phyloP scores from a whole-genome alignment of 2,888 invertebrate species.

The Dusona sp. region DNA sequence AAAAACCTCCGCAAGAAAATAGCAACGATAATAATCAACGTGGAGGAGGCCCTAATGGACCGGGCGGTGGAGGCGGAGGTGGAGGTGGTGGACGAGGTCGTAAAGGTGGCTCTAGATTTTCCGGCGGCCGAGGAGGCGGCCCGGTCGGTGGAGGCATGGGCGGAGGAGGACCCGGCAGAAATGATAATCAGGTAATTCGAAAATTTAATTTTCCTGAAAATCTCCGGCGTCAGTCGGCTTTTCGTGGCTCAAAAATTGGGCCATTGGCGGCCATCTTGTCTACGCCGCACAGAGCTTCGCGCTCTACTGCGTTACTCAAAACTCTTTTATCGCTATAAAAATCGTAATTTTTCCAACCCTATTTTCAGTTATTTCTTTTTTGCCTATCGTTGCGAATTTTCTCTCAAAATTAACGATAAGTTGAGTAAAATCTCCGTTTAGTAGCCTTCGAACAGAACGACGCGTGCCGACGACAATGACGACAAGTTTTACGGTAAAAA shows the following conservation, averaged over 20 bases:
- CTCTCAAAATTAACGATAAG: background rate
- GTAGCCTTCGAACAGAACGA: background rate
- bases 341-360: background rate
- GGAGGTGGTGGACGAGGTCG: constrained; percentile 79
- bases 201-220: background rate
- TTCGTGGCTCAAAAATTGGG: background rate
- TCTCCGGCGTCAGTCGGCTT: background rate
- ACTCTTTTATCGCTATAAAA: background rate
- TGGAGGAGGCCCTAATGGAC: constrained; percentile 64
- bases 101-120: constrained; percentile 79
- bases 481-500: background rate
- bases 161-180: constrained; percentile 73
- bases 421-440: background rate
- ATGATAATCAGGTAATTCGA: constrained; percentile 68
- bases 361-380: background rate
- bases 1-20: constrained; percentile 75
- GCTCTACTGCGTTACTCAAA: background rate
- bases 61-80: constrained; percentile 75
- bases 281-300: background rate
- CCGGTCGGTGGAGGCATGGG: constrained; percentile 66
- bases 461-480: constrained; percentile 39
- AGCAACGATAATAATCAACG: constrained; percentile 77
- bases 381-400: background rate
- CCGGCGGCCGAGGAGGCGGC: constrained; percentile 80
- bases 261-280: constrained; percentile 3